Evolutionary conservation across 2,113 vertebrate species (phyloP).

Genomic region (Pogona vitticeps): DNA sequence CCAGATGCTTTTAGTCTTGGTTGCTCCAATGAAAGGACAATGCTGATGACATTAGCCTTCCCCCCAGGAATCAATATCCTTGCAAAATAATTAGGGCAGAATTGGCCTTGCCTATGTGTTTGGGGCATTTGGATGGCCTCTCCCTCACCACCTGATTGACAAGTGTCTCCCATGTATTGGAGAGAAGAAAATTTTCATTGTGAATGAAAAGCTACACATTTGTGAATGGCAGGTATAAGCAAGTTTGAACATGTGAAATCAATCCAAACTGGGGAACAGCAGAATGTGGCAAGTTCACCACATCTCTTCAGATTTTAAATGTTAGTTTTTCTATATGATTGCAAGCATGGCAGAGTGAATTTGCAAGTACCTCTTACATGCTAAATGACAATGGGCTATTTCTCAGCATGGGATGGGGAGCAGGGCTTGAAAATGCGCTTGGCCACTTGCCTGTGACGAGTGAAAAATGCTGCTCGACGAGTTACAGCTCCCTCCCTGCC

Average conservation of each 20-base stretch:
- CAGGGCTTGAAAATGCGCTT: no score
- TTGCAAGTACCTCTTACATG: background rate
- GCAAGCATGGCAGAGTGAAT: background rate
- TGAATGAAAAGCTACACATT: background rate
- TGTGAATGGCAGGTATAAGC: background rate
- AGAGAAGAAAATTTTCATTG: background rate
- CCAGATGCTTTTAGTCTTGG: background rate
- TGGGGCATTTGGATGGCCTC: background rate
- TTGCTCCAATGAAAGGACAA: background rate
- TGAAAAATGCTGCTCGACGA: no score
- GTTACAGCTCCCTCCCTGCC: no score
- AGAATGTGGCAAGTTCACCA: background rate
- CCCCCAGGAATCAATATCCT: background rate
- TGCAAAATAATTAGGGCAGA: background rate
- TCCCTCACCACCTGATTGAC: background rate
- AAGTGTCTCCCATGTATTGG: background rate
- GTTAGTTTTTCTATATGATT: background rate
- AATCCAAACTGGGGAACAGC: background rate
- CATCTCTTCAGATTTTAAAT: background rate
- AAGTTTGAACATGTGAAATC: background rate
- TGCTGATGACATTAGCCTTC: background rate
- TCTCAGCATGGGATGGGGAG: no score
- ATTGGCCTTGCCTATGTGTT: no score
- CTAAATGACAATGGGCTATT: background rate
- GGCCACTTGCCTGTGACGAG: no score